Evolutionary conservation across 2,113 vertebrate genomes (phyloP).

Genomic region (Labeo catla): DNA sequence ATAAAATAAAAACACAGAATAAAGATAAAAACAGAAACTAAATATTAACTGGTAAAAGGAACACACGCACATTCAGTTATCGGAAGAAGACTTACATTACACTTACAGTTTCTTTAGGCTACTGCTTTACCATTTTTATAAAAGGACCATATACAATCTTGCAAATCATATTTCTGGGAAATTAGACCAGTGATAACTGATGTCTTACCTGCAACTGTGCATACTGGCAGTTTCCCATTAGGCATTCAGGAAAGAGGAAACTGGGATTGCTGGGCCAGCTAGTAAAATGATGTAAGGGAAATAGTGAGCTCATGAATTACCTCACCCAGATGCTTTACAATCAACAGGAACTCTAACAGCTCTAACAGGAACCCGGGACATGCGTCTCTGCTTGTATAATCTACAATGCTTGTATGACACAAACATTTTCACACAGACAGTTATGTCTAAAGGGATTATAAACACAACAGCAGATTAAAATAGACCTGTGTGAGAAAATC

Average conservation of each 20-base stretch:
- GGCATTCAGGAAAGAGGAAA: slow-evolving; percentile 92
- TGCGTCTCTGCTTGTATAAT: neutral
- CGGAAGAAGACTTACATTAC: too few relatives aligned
- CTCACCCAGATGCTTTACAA: neutral
- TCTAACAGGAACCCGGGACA: neutral
- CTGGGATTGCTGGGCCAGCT: slow-evolving; percentile 93
- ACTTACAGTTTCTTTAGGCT: too few relatives aligned
- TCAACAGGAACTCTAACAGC: neutral
- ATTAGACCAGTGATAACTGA: neutral
- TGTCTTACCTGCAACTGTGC: slow-evolving; percentile 89
- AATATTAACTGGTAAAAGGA: too few relatives aligned
- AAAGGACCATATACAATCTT: neutral
- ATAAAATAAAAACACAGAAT: too few relatives aligned
- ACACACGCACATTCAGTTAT: too few relatives aligned
- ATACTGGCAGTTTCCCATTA: slow-evolving; percentile 95
- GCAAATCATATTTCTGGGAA: too few relatives aligned
- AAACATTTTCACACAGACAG: neutral
- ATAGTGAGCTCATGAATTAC: neutral
- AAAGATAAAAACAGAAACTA: too few relatives aligned
- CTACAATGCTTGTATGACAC: neutral
- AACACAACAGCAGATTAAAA: too few relatives aligned
- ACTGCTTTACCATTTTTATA: too few relatives aligned
- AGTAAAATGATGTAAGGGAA: slow-evolving; percentile 73
- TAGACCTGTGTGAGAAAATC: too few relatives aligned
- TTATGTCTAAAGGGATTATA: neutral